These are phyloP conservation scores for Haplotaxodon microlepis DNA, from an alignment of 2,113 vertebrate species.

Conservation along the genomic window DNA sequence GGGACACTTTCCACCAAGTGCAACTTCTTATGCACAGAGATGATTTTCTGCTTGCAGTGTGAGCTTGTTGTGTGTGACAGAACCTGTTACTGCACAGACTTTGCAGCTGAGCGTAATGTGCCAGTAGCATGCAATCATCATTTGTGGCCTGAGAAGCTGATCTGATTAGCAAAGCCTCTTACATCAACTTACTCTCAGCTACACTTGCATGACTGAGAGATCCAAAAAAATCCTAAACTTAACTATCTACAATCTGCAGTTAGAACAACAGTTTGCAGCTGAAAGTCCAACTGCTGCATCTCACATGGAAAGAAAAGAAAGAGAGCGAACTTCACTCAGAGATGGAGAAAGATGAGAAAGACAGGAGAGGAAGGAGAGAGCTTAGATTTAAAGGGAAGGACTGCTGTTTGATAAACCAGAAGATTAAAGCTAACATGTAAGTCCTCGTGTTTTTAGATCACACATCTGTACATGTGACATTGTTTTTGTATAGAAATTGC, in stretches of 20 bases:
- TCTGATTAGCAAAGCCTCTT: background rate
- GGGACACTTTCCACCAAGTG: background rate
- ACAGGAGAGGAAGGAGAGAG: background rate
- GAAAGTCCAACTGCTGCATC: background rate
- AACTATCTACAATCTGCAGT: background rate
- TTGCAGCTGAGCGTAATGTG: background rate
- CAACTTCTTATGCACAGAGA: background rate
- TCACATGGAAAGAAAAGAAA: background rate
- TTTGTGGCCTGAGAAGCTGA: background rate
- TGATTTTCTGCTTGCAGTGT: background rate
- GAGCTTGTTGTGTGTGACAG: background rate
- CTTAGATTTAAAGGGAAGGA: background rate
- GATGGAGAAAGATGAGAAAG: background rate
- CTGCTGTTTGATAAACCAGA: background rate
- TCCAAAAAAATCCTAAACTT: background rate
- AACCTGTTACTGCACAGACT: background rate
- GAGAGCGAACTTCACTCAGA: accelerated
- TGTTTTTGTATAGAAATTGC: background rate
- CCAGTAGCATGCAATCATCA: background rate
- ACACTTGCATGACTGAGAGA: background rate
- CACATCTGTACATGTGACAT: background rate
- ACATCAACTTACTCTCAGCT: background rate
- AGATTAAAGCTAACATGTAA: background rate
- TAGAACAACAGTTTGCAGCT: background rate
- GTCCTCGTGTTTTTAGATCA: background rate